A percentile compares a stretch with the other conserved stretches of the same genome.
phyloP scores from a whole-genome alignment of 2,113 vertebrate species.

The Paramisgurnus dabryanus region DNA sequence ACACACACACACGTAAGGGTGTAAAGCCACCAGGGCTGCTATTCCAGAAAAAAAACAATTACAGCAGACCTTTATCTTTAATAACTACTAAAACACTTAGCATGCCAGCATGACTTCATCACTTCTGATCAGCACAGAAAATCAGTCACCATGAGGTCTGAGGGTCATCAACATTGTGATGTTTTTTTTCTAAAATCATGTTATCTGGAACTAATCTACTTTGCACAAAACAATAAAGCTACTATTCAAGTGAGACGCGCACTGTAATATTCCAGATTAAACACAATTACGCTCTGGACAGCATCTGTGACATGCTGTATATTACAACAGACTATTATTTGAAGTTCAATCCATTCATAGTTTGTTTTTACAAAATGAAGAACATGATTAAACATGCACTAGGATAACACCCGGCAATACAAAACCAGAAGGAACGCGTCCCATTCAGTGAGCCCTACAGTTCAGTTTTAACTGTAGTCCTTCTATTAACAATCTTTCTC shows the following conservation, averaged over 20 bases:
- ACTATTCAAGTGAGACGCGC: not conserved
- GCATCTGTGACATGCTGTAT: too few relatives aligned
- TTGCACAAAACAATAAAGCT: not conserved
- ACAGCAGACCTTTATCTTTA: too few relatives aligned
- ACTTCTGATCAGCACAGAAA: constrained; percentile 4
- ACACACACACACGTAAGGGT: not conserved
- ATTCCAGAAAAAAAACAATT: not conserved
- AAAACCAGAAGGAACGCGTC: too few relatives aligned
- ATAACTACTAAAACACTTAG: not conserved
- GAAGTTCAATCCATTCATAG: not conserved
- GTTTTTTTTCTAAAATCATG: constrained; percentile 33
- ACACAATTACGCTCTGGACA: too few relatives aligned
- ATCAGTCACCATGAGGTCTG: not conserved
- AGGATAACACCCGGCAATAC: too few relatives aligned
- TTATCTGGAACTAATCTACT: not conserved
- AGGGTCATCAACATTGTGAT: constrained; percentile 40
- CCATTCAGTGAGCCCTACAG: too few relatives aligned
- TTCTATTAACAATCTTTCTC: too few relatives aligned
- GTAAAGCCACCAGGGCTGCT: not conserved
- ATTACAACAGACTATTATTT: not conserved
- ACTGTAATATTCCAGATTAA: not conserved
- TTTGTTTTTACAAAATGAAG: not conserved
- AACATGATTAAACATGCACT: too few relatives aligned
- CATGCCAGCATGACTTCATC: not conserved
- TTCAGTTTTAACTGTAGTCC: too few relatives aligned